Percentiles rank a stretch among this genome's conserved stretches.
These are phyloP conservation scores for Podilymbus podiceps DNA, from an alignment of 2,113 vertebrate species.

Conservation along the genomic window DNA sequence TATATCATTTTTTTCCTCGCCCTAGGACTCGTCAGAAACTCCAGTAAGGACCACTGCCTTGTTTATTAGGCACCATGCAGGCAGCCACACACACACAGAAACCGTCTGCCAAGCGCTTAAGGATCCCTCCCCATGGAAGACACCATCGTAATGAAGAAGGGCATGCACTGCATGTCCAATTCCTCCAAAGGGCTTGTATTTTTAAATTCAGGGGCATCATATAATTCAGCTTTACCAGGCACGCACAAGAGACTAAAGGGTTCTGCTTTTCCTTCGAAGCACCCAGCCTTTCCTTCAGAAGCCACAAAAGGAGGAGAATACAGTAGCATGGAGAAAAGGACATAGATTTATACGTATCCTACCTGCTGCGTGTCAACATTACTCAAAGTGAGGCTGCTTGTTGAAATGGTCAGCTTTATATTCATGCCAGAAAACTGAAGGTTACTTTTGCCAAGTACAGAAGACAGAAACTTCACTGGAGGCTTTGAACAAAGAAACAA, in stretches of 20 bases:
- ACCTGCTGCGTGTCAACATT: slow-evolving; percentile 87
- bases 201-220: background rate
- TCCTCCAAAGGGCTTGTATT: background rate
- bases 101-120: background rate
- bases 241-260: background rate
- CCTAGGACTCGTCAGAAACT: background rate
- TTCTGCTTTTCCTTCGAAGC: background rate
- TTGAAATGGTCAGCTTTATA: slow-evolving; percentile 87
- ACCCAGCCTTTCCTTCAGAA: background rate
- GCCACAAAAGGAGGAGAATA: background rate
- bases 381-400: slow-evolving; percentile 83
- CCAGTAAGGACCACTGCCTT: background rate
- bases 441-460: slow-evolving; percentile 90
- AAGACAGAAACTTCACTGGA: slow-evolving; percentile 80
- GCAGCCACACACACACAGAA: background rate
- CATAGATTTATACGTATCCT: slow-evolving; percentile 4
- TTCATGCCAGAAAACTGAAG: slow-evolving; percentile 89
- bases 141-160: background rate
- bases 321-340: background rate
- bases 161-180: background rate
- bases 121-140: background rate
- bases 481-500: slow-evolving; percentile 75
- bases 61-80: background rate
- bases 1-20: background rate
- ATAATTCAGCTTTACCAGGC: background rate